Percentiles rank a stretch among this genome's conserved stretches.
Evolutionary conservation across 30 jellyfish, hydroid and myxozoan genomes (phyloP).

Genomic region (Catostylus mosaicus): DNA sequence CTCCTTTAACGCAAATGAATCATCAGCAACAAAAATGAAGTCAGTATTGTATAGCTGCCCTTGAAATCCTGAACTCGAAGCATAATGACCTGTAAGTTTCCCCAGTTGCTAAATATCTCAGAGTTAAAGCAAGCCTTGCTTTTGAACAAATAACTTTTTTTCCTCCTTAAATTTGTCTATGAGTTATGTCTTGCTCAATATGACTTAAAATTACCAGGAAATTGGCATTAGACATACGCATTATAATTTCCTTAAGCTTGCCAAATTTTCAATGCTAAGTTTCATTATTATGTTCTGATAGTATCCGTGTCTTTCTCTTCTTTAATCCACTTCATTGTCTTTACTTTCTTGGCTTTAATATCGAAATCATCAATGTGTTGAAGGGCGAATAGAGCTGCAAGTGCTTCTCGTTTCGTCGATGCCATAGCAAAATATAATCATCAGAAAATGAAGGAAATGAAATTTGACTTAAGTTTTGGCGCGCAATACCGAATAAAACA

Average conservation of each 20-base stretch:
- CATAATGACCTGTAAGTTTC: too few species aligned
- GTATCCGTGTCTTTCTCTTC: neutral
- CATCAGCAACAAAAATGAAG: conserved; percentile 52
- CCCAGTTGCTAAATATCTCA: neutral
- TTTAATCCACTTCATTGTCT: neutral
- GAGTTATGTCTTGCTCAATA: neutral
- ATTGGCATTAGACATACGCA: neutral
- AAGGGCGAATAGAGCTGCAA: neutral
- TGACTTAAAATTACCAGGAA: neutral
- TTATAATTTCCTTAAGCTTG: neutral
- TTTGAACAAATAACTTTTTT: too few species aligned
- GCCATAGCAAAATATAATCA: neutral
- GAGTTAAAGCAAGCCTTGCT: neutral
- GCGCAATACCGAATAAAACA: neutral
- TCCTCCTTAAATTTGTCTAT: neutral
- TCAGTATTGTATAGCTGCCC: too few species aligned
- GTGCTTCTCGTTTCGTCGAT: neutral
- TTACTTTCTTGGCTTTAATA: too few species aligned
- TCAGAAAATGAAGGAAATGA: too few species aligned
- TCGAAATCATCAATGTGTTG: neutral
- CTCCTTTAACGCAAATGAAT: conserved; percentile 4
- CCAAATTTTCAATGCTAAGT: neutral
- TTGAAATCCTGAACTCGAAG: too few species aligned
- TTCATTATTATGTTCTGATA: neutral
- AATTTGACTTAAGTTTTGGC: too few species aligned